Conservation (phyloP, 2,113 vertebrate species). For the Istiophorus platypterus region DNA sequence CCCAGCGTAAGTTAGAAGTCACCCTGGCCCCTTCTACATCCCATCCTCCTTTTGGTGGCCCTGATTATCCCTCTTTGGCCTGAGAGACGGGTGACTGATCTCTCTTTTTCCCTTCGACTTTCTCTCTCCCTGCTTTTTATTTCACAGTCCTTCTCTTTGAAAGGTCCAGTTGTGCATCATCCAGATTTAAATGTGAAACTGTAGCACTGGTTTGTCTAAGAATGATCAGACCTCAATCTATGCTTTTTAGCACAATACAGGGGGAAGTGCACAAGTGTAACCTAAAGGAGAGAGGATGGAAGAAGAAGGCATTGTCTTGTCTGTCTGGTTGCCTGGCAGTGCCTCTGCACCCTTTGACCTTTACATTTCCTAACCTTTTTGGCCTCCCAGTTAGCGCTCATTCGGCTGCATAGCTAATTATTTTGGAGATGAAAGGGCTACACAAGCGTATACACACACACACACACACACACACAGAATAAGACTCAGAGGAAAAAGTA, state of each 20-base stretch:
- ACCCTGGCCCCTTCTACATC: constrained; percentile 26
- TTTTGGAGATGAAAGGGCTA: constrained; percentile 8
- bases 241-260: background rate
- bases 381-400: constrained; percentile 9
- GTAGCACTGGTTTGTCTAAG: background rate
- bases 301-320: constrained; percentile 29
- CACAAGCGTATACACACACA: background rate
- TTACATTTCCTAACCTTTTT: constrained; percentile 26
- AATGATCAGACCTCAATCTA: background rate
- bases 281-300: constrained; percentile 63
- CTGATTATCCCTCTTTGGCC: constrained; percentile 60
- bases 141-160: constrained; percentile 65
- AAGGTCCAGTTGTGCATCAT: constrained; percentile 49
- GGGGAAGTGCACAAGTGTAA: constrained; percentile 42
- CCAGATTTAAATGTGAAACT: background rate
- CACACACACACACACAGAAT: background rate
- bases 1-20: constrained; percentile 88
- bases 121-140: constrained; percentile 54
- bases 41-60: constrained; percentile 43
- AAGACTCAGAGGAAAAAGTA: background rate
- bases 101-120: constrained; percentile 39
- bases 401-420: constrained; percentile 24
- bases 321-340: constrained; percentile 45
- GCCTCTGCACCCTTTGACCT: constrained; percentile 38
- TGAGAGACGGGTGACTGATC: constrained; percentile 37